A percentile compares a stretch with the other conserved stretches of the same genome.
phyloP scores from a whole-genome alignment of 2,888 invertebrate species.

The Molanna angustata region DNA sequence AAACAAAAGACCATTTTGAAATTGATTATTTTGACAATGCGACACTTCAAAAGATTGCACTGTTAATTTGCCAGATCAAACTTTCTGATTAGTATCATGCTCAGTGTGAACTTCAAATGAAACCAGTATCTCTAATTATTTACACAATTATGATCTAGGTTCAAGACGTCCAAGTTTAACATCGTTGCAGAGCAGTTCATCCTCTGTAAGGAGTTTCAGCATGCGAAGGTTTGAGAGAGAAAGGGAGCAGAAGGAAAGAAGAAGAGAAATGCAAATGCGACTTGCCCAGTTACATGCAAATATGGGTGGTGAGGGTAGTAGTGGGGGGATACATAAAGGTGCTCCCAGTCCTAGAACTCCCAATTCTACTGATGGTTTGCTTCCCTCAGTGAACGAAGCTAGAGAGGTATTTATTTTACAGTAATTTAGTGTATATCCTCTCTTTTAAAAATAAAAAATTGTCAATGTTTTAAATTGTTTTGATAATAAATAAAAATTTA shows the following conservation, averaged over 20 bases:
- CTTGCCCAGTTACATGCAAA: slow-evolving; percentile 67
- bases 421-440: too few relatives aligned
- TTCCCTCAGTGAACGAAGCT: slow-evolving; percentile 77
- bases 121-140: slow-evolving; percentile 20
- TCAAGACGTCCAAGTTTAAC: slow-evolving; percentile 85
- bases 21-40: too few relatives aligned
- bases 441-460: too few relatives aligned
- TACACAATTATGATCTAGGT: slow-evolving; percentile 54
- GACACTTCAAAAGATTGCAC: too few relatives aligned
- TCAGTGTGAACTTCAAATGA: too few relatives aligned
- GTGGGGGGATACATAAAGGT: slow-evolving; percentile 49
- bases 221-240: slow-evolving; percentile 77
- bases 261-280: slow-evolving; percentile 73
- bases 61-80: too few relatives aligned
- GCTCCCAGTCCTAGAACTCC: slow-evolving; percentile 79
- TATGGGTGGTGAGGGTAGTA: slow-evolving; percentile 47
- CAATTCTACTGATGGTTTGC: slow-evolving; percentile 78
- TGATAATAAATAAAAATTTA: slow-evolving; percentile 2
- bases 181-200: slow-evolving; percentile 80
- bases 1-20: too few relatives aligned
- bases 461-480: too few relatives aligned
- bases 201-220: slow-evolving; percentile 80
- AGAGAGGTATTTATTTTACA: too few relatives aligned
- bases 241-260: slow-evolving; percentile 75
- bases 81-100: too few relatives aligned